A percentile compares a stretch with the other conserved stretches of the same genome.
phyloP scores from a whole-genome alignment of 2,888 invertebrate species.

The Leptopilina myrica region DNA sequence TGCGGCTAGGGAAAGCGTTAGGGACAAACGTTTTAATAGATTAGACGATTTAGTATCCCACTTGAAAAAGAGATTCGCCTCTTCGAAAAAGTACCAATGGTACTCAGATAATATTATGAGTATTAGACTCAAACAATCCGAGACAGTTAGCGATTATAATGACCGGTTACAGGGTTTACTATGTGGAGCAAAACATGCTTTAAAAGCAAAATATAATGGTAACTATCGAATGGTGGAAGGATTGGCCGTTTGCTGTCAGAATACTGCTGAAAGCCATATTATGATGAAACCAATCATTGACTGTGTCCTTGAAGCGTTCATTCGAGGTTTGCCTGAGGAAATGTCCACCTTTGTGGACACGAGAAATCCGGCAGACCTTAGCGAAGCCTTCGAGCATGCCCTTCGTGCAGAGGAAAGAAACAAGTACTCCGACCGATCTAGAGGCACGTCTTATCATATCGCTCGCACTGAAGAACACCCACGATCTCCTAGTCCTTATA shows the following conservation, averaged over 20 bases:
- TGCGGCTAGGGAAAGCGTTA: not conserved
- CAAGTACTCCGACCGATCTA: not conserved
- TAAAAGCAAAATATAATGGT: not conserved
- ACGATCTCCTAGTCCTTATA: too few relatives aligned
- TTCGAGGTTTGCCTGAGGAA: not conserved
- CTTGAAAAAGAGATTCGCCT: not conserved
- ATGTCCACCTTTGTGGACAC: not conserved
- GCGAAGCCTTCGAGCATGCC: not conserved
- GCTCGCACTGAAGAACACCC: too few relatives aligned
- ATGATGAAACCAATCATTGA: not conserved
- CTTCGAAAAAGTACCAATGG: not conserved
- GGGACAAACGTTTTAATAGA: not conserved
- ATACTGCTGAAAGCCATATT: not conserved
- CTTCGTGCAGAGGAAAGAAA: not conserved
- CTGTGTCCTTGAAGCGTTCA: not conserved
- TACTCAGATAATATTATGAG: not conserved
- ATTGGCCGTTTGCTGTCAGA: not conserved
- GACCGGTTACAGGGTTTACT: not conserved
- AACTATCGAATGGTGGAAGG: not conserved
- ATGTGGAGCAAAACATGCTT: not conserved
- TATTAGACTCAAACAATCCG: not conserved
- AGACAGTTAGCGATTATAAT: not conserved
- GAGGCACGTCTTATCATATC: too few relatives aligned
- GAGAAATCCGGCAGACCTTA: not conserved
- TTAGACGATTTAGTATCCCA: not conserved